Conservation (phyloP, 2,888 invertebrate species). For the Marasmarcha lunaedactyla region DNA sequence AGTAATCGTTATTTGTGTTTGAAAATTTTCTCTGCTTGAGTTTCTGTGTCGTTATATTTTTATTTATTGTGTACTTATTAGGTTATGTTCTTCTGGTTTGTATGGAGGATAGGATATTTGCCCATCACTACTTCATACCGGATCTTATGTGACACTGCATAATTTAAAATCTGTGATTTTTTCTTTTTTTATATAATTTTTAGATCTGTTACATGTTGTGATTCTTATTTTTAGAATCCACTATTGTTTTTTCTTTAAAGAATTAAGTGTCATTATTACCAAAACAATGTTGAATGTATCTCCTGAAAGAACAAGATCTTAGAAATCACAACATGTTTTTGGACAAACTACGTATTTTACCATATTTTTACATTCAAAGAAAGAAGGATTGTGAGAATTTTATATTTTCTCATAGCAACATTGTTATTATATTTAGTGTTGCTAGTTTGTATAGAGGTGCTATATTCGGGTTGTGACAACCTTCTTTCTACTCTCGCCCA, state of each 20-base stretch:
- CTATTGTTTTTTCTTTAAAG: constrained; percentile 23
- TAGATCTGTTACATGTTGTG: constrained; percentile 66
- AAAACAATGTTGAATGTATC: no score
- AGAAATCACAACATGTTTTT: constrained; percentile 53
- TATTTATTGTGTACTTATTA: constrained; percentile 65
- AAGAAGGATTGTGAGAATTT: constrained; percentile 49
- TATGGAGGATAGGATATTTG: constrained; percentile 40
- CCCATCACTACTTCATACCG: constrained; percentile 53
- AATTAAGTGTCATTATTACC: constrained; percentile 31
- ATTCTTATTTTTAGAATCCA: constrained; percentile 34
- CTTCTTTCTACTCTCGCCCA: constrained; percentile 63
- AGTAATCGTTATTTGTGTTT: constrained; percentile 36
- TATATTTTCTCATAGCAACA: constrained; percentile 13
- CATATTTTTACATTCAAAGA: constrained; percentile 35
- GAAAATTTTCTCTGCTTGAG: constrained; percentile 43
- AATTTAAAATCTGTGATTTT: constrained; percentile 70
- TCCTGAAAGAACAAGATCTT: no score
- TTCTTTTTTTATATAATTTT: constrained; percentile 58
- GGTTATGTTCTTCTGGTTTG: constrained; percentile 40
- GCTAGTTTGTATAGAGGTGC: constrained; percentile 44
- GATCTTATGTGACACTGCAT: constrained; percentile 67
- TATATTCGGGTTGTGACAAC: constrained; percentile 61
- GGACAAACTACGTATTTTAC: constrained; percentile 23
- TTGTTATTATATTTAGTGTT: constrained; percentile 23
- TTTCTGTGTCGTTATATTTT: constrained; percentile 60